Evolutionary conservation across 2,113 vertebrate genomes (phyloP).

Genomic region (Bambusicola thoracicus): DNA sequence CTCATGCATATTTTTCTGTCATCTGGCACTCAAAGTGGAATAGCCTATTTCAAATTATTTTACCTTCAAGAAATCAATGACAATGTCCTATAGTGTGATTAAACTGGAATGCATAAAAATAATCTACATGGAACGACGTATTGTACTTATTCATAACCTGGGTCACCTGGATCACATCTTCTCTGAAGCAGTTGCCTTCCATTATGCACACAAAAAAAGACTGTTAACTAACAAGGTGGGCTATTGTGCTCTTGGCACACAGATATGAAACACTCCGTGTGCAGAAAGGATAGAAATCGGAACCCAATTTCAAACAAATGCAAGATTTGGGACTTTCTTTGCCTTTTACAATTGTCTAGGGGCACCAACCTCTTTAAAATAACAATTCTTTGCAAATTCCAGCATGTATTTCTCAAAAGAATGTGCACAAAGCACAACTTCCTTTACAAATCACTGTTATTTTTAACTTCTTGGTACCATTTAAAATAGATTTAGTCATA

Average conservation of each 20-base stretch:
- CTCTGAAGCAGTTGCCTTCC: not conserved
- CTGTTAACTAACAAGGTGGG: not conserved
- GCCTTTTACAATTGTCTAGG: not conserved
- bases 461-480: not conserved
- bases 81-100: not conserved
- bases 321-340: not conserved
- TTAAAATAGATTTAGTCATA: not conserved
- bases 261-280: not conserved
- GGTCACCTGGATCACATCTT: not conserved
- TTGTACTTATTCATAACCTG: not conserved
- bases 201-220: not conserved
- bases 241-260: not conserved
- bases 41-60: not conserved
- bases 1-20: not conserved
- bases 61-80: not conserved
- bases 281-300: not conserved
- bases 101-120: not conserved
- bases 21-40: not conserved
- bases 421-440: not conserved
- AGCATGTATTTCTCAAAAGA: not conserved
- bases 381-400: not conserved
- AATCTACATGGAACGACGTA: not conserved
- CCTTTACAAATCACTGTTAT: not conserved
- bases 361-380: not conserved
- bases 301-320: not conserved